Percentiles rank a stretch among this genome's conserved stretches.
Evolutionary conservation across 2,113 vertebrate species (phyloP).

Genomic region (Ailuropoda melanoleuca): DNA sequence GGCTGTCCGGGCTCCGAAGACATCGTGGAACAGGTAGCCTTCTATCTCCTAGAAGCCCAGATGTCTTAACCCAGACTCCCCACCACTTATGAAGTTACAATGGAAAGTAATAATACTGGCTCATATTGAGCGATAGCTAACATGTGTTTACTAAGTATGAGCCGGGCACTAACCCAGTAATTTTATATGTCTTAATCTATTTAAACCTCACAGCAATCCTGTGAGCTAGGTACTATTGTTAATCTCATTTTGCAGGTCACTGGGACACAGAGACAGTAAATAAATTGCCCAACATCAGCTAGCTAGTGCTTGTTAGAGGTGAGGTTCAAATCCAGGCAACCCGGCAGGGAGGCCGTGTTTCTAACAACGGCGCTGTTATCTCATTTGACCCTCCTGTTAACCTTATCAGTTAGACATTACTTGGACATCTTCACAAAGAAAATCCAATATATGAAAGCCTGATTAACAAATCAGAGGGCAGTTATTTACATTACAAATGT

Average conservation of each 20-base stretch:
- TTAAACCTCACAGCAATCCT: background rate
- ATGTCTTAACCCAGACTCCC: background rate
- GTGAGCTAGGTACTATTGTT: background rate
- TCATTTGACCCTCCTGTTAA: background rate
- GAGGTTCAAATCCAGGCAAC: background rate
- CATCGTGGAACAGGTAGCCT: background rate
- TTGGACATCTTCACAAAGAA: conserved; percentile 32
- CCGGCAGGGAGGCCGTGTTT: background rate
- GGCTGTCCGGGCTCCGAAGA: background rate
- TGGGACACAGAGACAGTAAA: background rate
- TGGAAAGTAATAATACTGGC: background rate
- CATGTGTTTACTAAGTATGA: background rate
- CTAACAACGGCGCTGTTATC: background rate
- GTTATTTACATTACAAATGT: background rate
- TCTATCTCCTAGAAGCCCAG: background rate
- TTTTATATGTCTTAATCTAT: background rate
- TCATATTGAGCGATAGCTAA: background rate
- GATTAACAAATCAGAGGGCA: background rate
- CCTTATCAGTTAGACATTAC: background rate
- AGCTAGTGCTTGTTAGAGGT: background rate
- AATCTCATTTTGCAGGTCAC: background rate
- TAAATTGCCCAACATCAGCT: background rate
- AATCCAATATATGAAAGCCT: conserved; percentile 2
- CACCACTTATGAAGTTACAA: background rate
- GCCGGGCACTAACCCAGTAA: background rate